phyloP scores from a whole-genome alignment of 1,140 invertebrate genomes.

The Drosophila jambulina region DNA sequence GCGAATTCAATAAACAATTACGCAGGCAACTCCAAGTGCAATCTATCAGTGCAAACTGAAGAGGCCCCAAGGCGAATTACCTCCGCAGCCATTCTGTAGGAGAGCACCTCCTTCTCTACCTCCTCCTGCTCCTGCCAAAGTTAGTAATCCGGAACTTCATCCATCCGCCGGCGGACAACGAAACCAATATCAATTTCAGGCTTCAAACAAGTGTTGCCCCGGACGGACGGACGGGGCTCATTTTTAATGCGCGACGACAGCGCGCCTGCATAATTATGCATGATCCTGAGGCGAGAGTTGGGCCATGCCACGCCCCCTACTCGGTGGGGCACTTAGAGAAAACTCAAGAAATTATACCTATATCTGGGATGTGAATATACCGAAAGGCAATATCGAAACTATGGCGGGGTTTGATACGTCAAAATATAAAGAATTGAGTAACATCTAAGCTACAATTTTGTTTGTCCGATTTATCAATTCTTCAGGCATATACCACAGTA shows the following conservation, averaged over 20 bases:
- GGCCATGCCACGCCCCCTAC: slow-evolving; percentile 17
- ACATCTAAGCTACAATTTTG: too few species aligned
- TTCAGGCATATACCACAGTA: too few species aligned
- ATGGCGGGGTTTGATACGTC: too few species aligned
- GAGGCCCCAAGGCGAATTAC: slow-evolving; percentile 3
- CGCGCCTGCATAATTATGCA: slow-evolving; percentile 77
- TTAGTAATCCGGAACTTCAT: slow-evolving; percentile 32
- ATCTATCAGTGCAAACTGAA: slow-evolving; percentile 29
- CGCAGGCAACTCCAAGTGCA: slow-evolving; percentile 13
- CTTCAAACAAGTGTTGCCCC: slow-evolving; percentile 60
- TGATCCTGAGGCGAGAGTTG: slow-evolving; percentile 54
- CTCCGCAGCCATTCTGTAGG: background rate
- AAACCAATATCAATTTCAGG: slow-evolving; percentile 74
- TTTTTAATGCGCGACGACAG: slow-evolving; percentile 80
- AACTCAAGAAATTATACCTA: background rate
- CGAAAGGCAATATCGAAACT: background rate
- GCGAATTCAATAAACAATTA: slow-evolving; percentile 15
- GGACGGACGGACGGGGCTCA: slow-evolving; percentile 37
- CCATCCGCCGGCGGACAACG: slow-evolving; percentile 31
- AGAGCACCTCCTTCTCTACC: background rate
- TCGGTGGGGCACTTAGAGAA: background rate
- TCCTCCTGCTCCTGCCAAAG: background rate
- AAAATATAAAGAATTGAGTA: too few species aligned
- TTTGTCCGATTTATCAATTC: too few species aligned
- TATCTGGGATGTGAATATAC: too few species aligned